Percentiles rank a stretch among this genome's conserved stretches.
These are phyloP conservation scores for Osmerus eperlanus DNA, from an alignment of 2,113 vertebrate species.

Conservation along the genomic window DNA sequence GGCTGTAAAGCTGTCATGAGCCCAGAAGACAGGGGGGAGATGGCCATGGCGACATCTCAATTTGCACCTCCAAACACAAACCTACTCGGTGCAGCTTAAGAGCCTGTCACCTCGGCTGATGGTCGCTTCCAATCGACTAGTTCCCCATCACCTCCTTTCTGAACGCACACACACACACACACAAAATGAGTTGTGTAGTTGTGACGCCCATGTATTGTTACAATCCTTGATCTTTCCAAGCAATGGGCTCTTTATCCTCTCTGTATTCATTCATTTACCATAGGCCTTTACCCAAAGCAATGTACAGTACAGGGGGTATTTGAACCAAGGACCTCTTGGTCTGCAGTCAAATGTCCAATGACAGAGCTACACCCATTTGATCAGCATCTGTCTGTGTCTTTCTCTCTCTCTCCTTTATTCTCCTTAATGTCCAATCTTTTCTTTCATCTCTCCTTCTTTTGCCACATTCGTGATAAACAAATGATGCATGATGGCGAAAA, in stretches of 20 bases:
- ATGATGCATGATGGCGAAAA: not conserved
- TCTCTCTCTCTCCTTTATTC: not conserved
- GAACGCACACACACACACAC: not conserved
- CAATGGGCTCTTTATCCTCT: no score
- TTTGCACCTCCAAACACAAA: slow-evolving; percentile 32
- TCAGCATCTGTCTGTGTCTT: not conserved
- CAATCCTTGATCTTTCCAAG: no score
- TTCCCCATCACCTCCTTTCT: not conserved
- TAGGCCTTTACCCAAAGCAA: no score
- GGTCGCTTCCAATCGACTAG: slow-evolving; percentile 14
- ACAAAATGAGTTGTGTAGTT: not conserved
- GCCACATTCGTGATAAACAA: not conserved
- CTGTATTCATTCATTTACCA: no score
- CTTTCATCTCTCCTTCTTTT: not conserved
- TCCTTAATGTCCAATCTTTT: not conserved
- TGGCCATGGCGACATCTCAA: slow-evolving; percentile 27
- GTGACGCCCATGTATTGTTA: no score
- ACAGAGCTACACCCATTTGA: no score
- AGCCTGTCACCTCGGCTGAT: slow-evolving; percentile 15
- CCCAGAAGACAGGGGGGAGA: slow-evolving; percentile 9
- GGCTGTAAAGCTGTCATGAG: slow-evolving; percentile 41
- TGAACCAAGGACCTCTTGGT: not conserved
- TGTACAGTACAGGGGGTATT: not conserved
- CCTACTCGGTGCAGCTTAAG: slow-evolving; percentile 17
- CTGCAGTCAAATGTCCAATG: no score